Base-by-base conservation (phyloP, 2,888 invertebrate genomes). In the Panzeria rudis region DNA sequence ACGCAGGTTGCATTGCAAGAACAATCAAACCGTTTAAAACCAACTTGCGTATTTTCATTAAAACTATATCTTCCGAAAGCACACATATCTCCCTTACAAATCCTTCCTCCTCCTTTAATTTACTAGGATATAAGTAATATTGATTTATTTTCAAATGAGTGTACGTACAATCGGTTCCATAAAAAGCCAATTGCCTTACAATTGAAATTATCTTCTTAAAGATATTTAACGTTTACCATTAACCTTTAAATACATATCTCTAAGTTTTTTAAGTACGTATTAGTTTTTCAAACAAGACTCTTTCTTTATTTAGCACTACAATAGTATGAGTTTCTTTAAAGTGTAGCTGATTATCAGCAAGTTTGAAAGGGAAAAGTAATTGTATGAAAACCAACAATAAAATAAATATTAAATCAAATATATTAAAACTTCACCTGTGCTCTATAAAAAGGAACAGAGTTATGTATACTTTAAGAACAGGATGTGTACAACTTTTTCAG, bases 341-440 rank as follows among this genome's bases (percentile, higher is more conserved):
- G 32, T 61, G 29, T 8, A 11, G 11, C 38, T 44, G 56, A 44
- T 44, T 59, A 44, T 44, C 15, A 17, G n/a, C 44, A 59, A 44
- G 29, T 44, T 44, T 59, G 20, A 17, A 32, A 32, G 13, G 8
- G 15, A 47, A 59, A 59, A n/a, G 32, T 0, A 52, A 23, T 44
- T 44, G n/a, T 17, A 17, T 44, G 13, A 35, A 41, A 47, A 47
- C 25, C 29, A 29, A 29, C 1, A 61, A 15, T 25, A 47, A 35
- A 72, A 72, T 7, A n/a, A 9, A 56, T 56, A 44, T 29, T 56
- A 72, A 59, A 72, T 72, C 44, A 56, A 72, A 47, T 32, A 47
- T 32, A 47, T 47, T 56, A 8, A 32, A 56, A 56, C 32, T 61
- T 61, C 59, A 59, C 15, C 17, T 72, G 20, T 32, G 17, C 29